These are phyloP conservation scores for Heliconius aoede DNA, from an alignment of 2,888 invertebrate genomes.

Conservation along the genomic window DNA sequence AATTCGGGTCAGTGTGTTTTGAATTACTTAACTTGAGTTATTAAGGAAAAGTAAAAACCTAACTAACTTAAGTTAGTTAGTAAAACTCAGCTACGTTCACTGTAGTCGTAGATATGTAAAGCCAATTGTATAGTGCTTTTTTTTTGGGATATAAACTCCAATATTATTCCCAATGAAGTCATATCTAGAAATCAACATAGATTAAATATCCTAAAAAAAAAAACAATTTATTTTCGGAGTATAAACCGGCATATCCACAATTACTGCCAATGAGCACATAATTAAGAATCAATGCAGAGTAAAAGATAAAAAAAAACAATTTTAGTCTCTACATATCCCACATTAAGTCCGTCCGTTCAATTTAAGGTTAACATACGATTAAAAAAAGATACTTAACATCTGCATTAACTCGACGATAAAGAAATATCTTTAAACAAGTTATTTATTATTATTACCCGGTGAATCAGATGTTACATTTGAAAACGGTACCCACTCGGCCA, in stretches of 20 bases:
- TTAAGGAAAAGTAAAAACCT: too few relatives aligned
- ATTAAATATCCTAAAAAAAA: background rate
- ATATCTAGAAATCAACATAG: background rate
- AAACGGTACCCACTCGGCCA: conserved; percentile 24
- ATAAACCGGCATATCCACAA: too few relatives aligned
- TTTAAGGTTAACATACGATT: background rate
- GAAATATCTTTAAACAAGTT: conserved; percentile 6
- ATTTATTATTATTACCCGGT: background rate
- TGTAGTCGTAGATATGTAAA: too few relatives aligned
- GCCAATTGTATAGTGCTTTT: too few relatives aligned
- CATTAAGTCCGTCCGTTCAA: background rate
- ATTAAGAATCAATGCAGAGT: background rate
- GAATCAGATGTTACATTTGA: conserved; percentile 14
- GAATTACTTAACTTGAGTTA: too few relatives aligned
- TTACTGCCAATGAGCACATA: background rate
- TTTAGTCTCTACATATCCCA: background rate
- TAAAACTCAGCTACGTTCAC: too few relatives aligned
- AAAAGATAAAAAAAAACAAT: background rate
- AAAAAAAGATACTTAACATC: background rate
- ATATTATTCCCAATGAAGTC: background rate
- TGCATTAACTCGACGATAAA: background rate
- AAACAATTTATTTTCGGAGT: background rate
- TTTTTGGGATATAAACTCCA: too few relatives aligned
- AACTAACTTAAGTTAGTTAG: too few relatives aligned
- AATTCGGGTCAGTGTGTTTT: too few relatives aligned